Evolutionary conservation across 1,140 invertebrate genomes (phyloP).

Genomic region (Halesus radiatus): DNA sequence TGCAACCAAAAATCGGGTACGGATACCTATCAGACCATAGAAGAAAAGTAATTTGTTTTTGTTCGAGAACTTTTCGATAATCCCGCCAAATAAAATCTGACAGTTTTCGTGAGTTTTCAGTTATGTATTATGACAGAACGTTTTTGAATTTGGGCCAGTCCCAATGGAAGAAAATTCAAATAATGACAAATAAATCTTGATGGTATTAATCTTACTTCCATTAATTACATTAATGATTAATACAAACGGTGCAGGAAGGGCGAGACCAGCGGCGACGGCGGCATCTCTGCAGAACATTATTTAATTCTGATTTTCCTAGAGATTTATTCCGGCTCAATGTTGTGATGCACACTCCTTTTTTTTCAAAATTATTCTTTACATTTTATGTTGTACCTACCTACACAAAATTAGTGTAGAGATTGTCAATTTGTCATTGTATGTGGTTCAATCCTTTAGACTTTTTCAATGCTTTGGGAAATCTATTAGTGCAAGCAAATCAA

Average conservation of each 20-base stretch:
- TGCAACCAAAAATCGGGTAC: not conserved
- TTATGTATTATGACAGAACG: too few relatives aligned
- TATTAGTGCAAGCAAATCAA: too few relatives aligned
- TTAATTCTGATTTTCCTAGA: constrained; percentile 18
- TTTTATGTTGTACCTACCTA: not conserved
- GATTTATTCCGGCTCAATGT: constrained; percentile 13
- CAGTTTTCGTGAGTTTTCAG: not conserved
- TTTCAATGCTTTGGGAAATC: too few relatives aligned
- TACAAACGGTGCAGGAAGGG: constrained; percentile 32
- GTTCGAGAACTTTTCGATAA: not conserved
- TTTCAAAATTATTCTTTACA: constrained; percentile 17
- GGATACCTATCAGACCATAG: not conserved
- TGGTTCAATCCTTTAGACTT: too few relatives aligned
- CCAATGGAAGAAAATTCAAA: not conserved
- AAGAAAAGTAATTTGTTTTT: not conserved
- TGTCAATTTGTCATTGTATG: not conserved
- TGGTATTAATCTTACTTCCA: constrained; percentile 14
- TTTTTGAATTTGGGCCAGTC: too few relatives aligned
- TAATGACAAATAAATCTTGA: constrained; percentile 12
- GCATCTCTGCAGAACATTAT: constrained; percentile 1
- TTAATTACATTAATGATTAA: constrained; percentile 35
- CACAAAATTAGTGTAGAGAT: not conserved
- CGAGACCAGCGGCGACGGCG: not conserved
- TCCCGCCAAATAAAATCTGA: constrained; percentile 5
- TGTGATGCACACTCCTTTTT: constrained; percentile 30